phyloP scores from a whole-genome alignment of 2,888 invertebrate genomes.

The Pharmacophagus antenor region DNA sequence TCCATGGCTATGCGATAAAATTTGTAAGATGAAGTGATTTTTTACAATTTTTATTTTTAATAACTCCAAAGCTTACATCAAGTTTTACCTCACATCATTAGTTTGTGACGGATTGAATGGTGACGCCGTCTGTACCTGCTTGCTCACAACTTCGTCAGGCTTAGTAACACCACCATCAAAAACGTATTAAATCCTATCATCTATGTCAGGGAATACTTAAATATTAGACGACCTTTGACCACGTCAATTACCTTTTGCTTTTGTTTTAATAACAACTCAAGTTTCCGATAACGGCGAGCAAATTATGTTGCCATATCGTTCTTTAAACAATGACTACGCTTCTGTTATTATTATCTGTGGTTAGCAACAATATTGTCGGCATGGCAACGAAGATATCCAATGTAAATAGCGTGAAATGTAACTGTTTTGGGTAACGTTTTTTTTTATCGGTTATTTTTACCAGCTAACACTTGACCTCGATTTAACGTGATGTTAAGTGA shows the following conservation, averaged over 20 bases:
- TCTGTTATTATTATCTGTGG: slow-evolving; percentile 13
- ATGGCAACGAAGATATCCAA: background rate
- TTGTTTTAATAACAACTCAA: background rate
- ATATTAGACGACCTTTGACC: background rate
- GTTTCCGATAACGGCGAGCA: slow-evolving; percentile 10
- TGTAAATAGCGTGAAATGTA: too few species aligned
- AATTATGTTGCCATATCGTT: slow-evolving; percentile 18
- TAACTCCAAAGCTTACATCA: too few species aligned
- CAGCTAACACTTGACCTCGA: too few species aligned
- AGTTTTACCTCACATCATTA: too few species aligned
- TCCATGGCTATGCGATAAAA: too few species aligned
- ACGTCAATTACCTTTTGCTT: background rate
- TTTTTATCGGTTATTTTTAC: background rate
- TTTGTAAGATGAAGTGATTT: too few species aligned
- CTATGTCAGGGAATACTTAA: background rate
- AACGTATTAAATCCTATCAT: background rate
- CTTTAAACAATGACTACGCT: slow-evolving; percentile 12
- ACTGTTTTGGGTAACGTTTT: too few species aligned
- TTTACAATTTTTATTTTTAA: too few species aligned
- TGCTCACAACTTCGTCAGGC: too few species aligned
- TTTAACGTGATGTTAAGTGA: too few species aligned
- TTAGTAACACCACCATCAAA: background rate
- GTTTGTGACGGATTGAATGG: too few species aligned
- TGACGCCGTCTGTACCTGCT: too few species aligned
- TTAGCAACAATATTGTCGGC: slow-evolving; percentile 8